These are phyloP conservation scores for Venusia cambrica DNA, from an alignment of 2,888 invertebrate species.

Conservation along the genomic window DNA sequence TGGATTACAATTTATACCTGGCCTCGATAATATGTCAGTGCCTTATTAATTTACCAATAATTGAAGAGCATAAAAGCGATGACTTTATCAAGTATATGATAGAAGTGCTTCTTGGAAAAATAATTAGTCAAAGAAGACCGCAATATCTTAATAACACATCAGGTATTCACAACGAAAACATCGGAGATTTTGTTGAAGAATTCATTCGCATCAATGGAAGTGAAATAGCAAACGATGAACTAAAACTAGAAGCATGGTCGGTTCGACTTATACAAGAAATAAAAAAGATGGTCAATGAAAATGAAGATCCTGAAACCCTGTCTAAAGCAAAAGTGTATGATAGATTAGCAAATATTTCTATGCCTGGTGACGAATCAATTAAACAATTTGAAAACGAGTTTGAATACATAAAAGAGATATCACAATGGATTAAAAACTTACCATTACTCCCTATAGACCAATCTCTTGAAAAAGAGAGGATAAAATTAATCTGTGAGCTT, in stretches of 20 bases:
- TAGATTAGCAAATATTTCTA: slow-evolving; percentile 33
- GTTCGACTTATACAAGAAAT: slow-evolving; percentile 46
- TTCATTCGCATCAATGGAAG: slow-evolving; percentile 43
- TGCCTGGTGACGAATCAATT: slow-evolving; percentile 39
- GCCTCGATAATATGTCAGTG: slow-evolving; percentile 36
- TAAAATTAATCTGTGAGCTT: slow-evolving; percentile 45
- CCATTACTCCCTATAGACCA: slow-evolving; percentile 41
- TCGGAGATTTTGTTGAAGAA: slow-evolving; percentile 48
- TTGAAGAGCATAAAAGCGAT: slow-evolving; percentile 29
- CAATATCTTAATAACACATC: too few relatives aligned
- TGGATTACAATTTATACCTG: slow-evolving; percentile 42
- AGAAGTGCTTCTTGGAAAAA: slow-evolving; percentile 35
- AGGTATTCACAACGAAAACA: slow-evolving; percentile 35
- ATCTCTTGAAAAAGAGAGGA: slow-evolving; percentile 30
- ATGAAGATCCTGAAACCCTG: slow-evolving; percentile 29
- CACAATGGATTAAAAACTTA: slow-evolving; percentile 55
- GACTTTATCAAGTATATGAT: slow-evolving; percentile 32
- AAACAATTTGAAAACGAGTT: slow-evolving; percentile 42
- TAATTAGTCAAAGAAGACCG: too few relatives aligned
- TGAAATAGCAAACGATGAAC: slow-evolving; percentile 47
- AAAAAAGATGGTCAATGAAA: slow-evolving; percentile 38
- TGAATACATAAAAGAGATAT: slow-evolving; percentile 50
- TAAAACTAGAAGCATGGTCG: slow-evolving; percentile 51
- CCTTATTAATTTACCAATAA: slow-evolving; percentile 37
- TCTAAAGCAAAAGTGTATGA: slow-evolving; percentile 40